Base-by-base conservation (phyloP, 2,888 invertebrate genomes). In the Hemithea aestivaria region DNA sequence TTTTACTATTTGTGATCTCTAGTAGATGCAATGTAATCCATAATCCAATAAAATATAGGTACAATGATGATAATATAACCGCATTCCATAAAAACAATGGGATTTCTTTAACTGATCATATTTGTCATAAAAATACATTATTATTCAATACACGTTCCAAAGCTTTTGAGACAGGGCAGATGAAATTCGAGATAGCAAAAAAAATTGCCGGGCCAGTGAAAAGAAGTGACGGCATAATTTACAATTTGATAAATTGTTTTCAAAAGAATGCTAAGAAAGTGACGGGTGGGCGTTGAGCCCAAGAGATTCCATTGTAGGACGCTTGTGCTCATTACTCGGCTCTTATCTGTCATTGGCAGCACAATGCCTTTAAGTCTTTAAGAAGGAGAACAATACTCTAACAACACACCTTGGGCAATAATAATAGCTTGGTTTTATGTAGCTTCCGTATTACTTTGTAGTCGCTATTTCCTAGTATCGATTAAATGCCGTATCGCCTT, bases 281-380 rank as follows among this genome's bases (percentile, higher is more conserved):
- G 48, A 53, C 55, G 50, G 44, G 51, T 48, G 46, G 57, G 55
- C 50, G 52, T 57, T 54, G 46, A 53, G 50, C 51, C 53, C 50
- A 51, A 47, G 61, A 67, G 67, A 72, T 67, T 66, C 72, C 66
- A 69, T 72, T 77, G 70, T 76, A 63, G 66, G 58, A 62, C 58
- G 66, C 62, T 63, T 66, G 70, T 55, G 61, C 67, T 73, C 73
- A 73, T 77, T 76, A 73, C 73, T 54, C 55, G 62, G 64, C 65
- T 72, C 76, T 83, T 83, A 83, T 82, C 82, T 82, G 80, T 78
- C 79, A 80, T 78, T 82, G 76, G 74, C 75, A 78, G 73, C 64
- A 81, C 74, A 80, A 75, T 73, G 71, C 69, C 58, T 59, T 51
- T 44, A 47, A 40, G 16, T 34, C 24, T 42, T 21, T 44, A 47